phyloP scores from a whole-genome alignment of 2,797 vertebrate genomes.

The Semotilus atromaculatus region DNA sequence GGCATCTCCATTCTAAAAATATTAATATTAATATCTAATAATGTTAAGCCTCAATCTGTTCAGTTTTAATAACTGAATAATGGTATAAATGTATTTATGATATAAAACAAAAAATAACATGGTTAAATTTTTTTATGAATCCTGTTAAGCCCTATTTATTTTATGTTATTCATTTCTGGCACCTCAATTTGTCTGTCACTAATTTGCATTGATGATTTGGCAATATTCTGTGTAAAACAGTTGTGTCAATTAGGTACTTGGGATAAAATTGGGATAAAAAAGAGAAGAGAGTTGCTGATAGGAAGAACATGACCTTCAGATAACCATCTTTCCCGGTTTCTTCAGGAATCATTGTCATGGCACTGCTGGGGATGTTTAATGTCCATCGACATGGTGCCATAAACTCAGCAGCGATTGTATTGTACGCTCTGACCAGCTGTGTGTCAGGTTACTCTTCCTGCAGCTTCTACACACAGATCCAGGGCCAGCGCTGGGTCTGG shows the following conservation, averaged over 20 bases:
- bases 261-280: not conserved
- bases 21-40: not conserved
- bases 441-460: constrained; percentile 92
- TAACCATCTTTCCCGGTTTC: constrained; percentile 1
- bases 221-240: not conserved
- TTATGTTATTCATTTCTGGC: not conserved
- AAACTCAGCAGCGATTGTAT: constrained; percentile 89
- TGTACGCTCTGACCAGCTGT: constrained; percentile 93
- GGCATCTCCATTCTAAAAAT: not conserved
- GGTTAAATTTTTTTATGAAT: not conserved
- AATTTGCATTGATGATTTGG: not conserved
- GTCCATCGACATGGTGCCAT: constrained; percentile 92
- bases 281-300: not conserved
- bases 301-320: not conserved
- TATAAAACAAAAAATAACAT: not conserved
- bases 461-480: constrained; percentile 92
- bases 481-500: constrained; percentile 92
- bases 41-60: not conserved
- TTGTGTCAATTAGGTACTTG: too few species aligned
- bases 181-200: not conserved
- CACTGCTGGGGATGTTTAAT: constrained; percentile 90
- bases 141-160: not conserved
- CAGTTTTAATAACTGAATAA: not conserved
- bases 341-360: constrained; percentile 90
- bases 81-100: not conserved